A percentile compares a stretch with the other conserved stretches of the same genome.
phyloP scores from a whole-genome alignment of 1,140 invertebrate species.

The Bombus pascuorum region DNA sequence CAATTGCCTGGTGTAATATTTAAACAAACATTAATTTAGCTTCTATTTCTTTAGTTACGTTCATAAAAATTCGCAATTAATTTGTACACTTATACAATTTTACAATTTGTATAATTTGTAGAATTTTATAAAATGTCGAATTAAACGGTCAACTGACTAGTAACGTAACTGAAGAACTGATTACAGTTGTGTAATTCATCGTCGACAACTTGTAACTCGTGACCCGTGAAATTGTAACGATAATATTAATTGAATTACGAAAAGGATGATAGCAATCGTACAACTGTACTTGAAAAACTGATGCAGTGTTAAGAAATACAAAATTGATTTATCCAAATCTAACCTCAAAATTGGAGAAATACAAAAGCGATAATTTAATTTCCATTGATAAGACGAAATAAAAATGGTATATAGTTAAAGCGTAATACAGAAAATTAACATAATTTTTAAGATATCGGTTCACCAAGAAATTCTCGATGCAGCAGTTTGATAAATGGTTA shows the following conservation, averaged over 20 bases:
- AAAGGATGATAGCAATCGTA: neutral
- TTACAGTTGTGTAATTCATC: neutral
- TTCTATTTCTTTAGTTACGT: neutral
- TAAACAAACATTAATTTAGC: neutral
- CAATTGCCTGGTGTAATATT: neutral
- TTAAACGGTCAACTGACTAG: neutral
- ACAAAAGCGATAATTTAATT: neutral
- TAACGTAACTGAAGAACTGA: too few species aligned
- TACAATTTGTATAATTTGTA: too few species aligned
- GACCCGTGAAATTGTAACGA: neutral
- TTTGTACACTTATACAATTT: neutral
- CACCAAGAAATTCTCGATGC: too few species aligned
- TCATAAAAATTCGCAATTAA: neutral
- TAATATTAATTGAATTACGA: neutral
- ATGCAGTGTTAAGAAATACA: neutral
- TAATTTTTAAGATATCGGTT: neutral
- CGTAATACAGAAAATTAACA: neutral
- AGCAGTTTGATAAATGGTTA: constrained; percentile 10
- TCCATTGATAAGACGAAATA: neutral
- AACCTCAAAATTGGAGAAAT: neutral
- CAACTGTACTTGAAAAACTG: neutral
- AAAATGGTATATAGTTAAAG: neutral
- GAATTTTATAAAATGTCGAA: neutral
- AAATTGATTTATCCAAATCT: neutral
- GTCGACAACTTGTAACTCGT: too few species aligned